Evolutionary conservation across 2,888 invertebrate species (phyloP).

Genomic region (Siphlonurus alternatus): DNA sequence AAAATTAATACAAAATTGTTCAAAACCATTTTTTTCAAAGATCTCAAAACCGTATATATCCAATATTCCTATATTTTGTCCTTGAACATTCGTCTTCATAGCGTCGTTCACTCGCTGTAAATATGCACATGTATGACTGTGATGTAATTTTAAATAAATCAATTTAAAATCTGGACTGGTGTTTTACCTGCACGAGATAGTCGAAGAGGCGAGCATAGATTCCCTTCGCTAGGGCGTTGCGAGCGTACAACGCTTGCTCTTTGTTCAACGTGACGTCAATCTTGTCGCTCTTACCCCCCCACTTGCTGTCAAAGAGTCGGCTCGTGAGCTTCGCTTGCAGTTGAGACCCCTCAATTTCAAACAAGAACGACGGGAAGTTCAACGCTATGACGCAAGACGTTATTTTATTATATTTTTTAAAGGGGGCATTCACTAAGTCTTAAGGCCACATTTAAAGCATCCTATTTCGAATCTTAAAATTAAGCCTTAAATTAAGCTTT

Average conservation of each 20-base stretch:
- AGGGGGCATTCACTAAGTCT: too few species aligned
- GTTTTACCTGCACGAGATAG: conserved; percentile 34
- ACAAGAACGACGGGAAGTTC: conserved; percentile 40
- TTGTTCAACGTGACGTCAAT: conserved; percentile 45
- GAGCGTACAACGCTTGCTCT: conserved; percentile 42
- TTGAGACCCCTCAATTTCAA: conserved; percentile 35
- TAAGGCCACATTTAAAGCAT: too few species aligned
- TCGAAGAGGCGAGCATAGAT: conserved; percentile 45
- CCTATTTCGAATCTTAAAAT: too few species aligned
- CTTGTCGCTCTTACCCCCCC: conserved; percentile 44
- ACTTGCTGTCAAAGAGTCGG: conserved; percentile 45
- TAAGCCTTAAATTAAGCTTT: too few species aligned
- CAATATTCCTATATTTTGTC: conserved; percentile 40
- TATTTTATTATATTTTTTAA: too few species aligned
- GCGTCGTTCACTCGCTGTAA: conserved; percentile 42
- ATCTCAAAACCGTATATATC: conserved; percentile 59
- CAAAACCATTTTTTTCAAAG: conserved; percentile 49
- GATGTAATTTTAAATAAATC: not conserved
- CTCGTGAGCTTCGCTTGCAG: conserved; percentile 40
- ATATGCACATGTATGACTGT: conserved; percentile 9
- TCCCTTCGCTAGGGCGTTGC: conserved; percentile 47
- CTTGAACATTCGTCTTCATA: conserved; percentile 33
- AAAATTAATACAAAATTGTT: conserved; percentile 54
- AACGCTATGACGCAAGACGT: conserved; percentile 38
- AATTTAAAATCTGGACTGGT: not conserved